Conservation (phyloP, 2,797 vertebrate species). For the Poeciliopsis gracilis region DNA sequence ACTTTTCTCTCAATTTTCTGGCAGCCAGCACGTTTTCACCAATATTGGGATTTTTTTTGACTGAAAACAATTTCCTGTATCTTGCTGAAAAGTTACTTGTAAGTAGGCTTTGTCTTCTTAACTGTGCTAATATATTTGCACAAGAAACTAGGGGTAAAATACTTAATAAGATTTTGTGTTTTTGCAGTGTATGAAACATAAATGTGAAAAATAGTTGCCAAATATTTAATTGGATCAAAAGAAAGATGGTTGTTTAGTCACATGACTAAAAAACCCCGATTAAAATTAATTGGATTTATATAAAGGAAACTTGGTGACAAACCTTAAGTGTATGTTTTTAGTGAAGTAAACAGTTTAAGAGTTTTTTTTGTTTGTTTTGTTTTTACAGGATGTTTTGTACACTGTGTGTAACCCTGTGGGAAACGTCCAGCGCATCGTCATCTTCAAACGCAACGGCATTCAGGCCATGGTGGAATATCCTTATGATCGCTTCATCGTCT, state of each 20-base stretch:
- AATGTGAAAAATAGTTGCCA: background rate
- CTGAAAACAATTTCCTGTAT: too few relatives aligned
- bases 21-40: too few relatives aligned
- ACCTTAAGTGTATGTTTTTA: background rate
- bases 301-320: background rate
- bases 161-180: too few relatives aligned
- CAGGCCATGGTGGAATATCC: slow-evolving; percentile 99
- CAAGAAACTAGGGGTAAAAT: too few relatives aligned
- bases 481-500: background rate
- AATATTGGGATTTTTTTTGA: too few relatives aligned
- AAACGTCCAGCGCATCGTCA: slow-evolving; percentile 94
- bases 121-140: too few relatives aligned
- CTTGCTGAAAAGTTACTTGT: too few relatives aligned
- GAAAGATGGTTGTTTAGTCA: background rate
- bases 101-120: too few relatives aligned
- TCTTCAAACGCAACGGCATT: slow-evolving; percentile 96
- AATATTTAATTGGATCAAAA: background rate
- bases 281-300: too few relatives aligned
- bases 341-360: background rate
- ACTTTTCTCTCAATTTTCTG: too few relatives aligned
- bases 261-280: background rate
- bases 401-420: slow-evolving; percentile 93
- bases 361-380: background rate
- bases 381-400: slow-evolving; percentile 89
- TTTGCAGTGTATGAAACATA: too few relatives aligned